A percentile compares a stretch with the other conserved stretches of the same genome.
Conservation (phyloP, 2,888 invertebrate species). For the Micoletzkya japonica region DNA sequence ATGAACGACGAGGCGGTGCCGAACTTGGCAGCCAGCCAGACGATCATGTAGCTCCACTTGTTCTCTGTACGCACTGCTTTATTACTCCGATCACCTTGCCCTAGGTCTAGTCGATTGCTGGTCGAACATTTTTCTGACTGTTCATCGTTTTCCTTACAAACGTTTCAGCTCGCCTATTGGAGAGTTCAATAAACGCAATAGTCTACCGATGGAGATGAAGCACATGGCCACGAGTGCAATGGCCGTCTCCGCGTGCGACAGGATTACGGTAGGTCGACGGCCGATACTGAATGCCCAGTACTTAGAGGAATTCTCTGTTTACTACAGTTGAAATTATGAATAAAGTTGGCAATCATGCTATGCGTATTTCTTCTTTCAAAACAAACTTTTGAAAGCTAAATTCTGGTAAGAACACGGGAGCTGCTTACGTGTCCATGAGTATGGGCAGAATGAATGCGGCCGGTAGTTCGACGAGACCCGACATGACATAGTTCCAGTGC, state of each 20-base stretch:
- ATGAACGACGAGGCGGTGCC: conserved; percentile 27
- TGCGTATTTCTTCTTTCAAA: background rate
- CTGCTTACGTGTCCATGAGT: conserved; percentile 20
- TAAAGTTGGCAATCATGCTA: background rate
- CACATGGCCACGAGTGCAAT: conserved; percentile 14
- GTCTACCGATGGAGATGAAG: conserved; percentile 21
- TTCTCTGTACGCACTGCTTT: conserved; percentile 11
- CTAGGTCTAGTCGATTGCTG: no score
- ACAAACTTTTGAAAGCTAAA: no score
- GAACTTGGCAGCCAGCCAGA: conserved; percentile 24
- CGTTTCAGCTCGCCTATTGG: no score
- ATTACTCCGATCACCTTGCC: no score
- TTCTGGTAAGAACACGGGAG: background rate
- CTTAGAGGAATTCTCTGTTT: background rate
- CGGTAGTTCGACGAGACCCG: conserved; percentile 22
- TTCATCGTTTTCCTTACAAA: no score
- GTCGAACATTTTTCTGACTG: no score
- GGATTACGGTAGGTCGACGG: conserved; percentile 23
- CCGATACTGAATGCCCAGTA: conserved; percentile 10
- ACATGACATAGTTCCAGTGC: conserved; percentile 25
- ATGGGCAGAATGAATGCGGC: conserved; percentile 21
- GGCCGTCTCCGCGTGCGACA: conserved; percentile 22
- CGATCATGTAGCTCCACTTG: conserved; percentile 5
- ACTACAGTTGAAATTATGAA: background rate
- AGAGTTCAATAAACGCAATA: no score